phyloP scores from a whole-genome alignment of 2,113 vertebrate species.

The human (Homo sapiens) region GRCh38 chr18:28063001-28063500 shows the following conservation, averaged over 20 bases:
- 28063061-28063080: not conserved
- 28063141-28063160: not conserved
- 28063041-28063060: not conserved
- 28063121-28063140: not conserved
- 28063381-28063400: not conserved
- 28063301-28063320: not conserved
- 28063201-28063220: not conserved
- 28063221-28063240: not conserved
- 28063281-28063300: not conserved
- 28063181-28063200: not conserved
- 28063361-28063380: not conserved
- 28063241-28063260: not conserved
- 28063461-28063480: not conserved
- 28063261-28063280: not conserved
- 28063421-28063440: not conserved
- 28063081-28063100: not conserved
- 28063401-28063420: not conserved
- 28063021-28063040: not conserved
- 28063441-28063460: not conserved
- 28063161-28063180: conserved; percentile 18
- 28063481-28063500: not conserved
- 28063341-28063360: not conserved
- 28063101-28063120: not conserved
- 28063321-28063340: not conserved
- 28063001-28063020: not conserved